These are phyloP conservation scores for Periphyllus acericola DNA, from an alignment of 2,888 invertebrate species.

Conservation along the genomic window DNA sequence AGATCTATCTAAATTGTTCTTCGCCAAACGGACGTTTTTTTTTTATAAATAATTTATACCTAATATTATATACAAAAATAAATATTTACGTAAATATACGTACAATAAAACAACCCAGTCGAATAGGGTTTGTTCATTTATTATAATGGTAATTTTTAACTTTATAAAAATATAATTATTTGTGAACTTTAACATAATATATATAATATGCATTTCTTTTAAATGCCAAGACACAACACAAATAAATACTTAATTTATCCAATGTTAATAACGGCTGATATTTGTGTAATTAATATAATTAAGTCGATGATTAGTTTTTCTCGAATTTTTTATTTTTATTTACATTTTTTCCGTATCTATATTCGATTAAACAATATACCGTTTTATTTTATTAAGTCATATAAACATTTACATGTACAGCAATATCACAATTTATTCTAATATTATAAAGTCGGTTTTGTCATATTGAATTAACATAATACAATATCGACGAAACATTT, in stretches of 20 bases:
- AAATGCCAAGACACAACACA: not conserved
- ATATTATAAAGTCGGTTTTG: constrained; percentile 7
- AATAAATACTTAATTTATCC: not conserved
- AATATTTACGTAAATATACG: not conserved
- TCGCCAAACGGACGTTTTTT: constrained; percentile 22
- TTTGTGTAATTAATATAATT: constrained; percentile 1
- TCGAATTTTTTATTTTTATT: not conserved
- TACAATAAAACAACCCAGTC: not conserved
- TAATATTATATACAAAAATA: not conserved
- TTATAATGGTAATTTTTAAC: constrained; percentile 17
- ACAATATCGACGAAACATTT: not conserved
- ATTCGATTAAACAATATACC: constrained; percentile 11
- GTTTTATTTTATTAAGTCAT: constrained; percentile 27
- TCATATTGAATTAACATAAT: not conserved
- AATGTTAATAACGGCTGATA: not conserved
- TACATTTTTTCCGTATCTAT: constrained; percentile 6
- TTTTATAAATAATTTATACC: constrained; percentile 14
- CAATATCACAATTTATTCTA: constrained; percentile 41
- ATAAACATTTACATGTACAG: constrained; percentile 33
- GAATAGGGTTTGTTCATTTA: constrained; percentile 4
- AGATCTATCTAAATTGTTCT: not conserved
- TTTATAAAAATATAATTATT: constrained; percentile 33
- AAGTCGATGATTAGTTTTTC: constrained; percentile 21
- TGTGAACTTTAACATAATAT: not conserved
- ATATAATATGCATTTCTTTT: constrained; percentile 10